Evolutionary conservation across 1,140 invertebrate species (phyloP), one percentile per base, ranked within the genome.

Genomic region (Chionoecetes opilio): DNA sequence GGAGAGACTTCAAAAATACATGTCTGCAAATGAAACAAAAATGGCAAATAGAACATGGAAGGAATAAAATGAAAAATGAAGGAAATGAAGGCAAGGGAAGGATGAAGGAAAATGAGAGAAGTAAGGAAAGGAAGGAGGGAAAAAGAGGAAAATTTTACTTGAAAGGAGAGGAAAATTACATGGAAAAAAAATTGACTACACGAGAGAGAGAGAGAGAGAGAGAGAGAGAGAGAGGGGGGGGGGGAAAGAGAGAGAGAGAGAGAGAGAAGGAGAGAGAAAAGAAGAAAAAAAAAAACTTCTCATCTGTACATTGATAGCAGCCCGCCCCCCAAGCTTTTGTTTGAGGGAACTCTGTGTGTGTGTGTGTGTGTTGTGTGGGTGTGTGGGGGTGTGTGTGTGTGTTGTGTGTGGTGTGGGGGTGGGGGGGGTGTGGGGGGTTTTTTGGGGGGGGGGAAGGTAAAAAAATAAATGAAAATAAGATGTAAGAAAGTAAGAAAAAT

Each of bases 351-450:
- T 63, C 26, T 63, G 46, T 75, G 63, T 75, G 63, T 75, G 63
- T 75, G 63, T 75, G 63, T 75, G 63, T 91, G 38, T 91, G 90
- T 63, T 91, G 34, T 91, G 37, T 41, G n/a, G 26, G 63, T 75
- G 63, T 75, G 63, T 75, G 63, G 26, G 63, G 26, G 63, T 75
- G 63, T 75, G 63, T 9, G 32, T 37, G 85, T 87, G 37, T 37
- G 5, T n/a, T 75, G 63, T 75, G 63, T 75, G 53, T 75, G 53
- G 8, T 6, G 8, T 6, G 8, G 5, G 5, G 8, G 11, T 14
- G 46, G 9, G 8, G 53, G 8, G 53, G 8, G 5, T 46, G 8
- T 17, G 21, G 46, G 9, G 11, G 11, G 46, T 53, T 11, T 11
- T 53, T 53, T 14, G 11, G 21, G 11, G 46, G 21, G 21, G 11